Conservation (phyloP, 92 coral and sea anemone species). For the Bergia puertoricense region DNA sequence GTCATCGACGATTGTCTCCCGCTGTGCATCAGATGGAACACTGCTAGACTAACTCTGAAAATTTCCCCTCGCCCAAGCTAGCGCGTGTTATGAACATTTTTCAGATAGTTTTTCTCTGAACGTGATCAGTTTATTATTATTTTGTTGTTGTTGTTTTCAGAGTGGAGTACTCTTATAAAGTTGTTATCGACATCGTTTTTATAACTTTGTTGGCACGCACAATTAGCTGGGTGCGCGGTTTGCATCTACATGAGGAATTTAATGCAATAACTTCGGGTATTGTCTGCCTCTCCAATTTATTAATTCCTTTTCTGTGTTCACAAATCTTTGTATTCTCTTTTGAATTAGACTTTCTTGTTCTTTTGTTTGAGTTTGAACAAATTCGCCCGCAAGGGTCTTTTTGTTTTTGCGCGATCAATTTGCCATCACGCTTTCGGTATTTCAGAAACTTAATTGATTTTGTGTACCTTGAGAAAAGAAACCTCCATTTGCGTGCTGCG, state of each 20-base stretch:
- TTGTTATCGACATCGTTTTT: not conserved
- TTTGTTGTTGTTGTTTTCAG: conserved; percentile 7
- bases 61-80: not conserved
- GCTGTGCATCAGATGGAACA: conserved; percentile 7
- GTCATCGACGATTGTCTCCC: conserved; percentile 6
- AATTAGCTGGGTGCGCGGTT: not conserved
- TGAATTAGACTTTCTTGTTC: conserved; percentile 30
- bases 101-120: not conserved
- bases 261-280: not conserved
- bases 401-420: conserved; percentile 25
- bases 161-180: not conserved
- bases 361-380: conserved; percentile 18
- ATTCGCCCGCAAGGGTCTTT: conserved; percentile 24
- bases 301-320: conserved; percentile 20
- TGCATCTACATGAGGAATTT: conserved; percentile 36
- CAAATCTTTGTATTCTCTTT: conserved; percentile 19
- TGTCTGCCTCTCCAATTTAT: not conserved
- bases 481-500: conserved; percentile 1
- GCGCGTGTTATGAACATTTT: not conserved
- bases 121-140: not conserved
- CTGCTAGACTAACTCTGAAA: not conserved
- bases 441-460: conserved; percentile 30
- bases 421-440: conserved; percentile 8
- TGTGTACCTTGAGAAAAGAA: not conserved
- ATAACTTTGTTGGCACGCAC: not conserved